A percentile compares a stretch with the other conserved stretches of the same genome.
phyloP scores from a whole-genome alignment of 2,888 invertebrate genomes.

The Bellardia bayeri region DNA sequence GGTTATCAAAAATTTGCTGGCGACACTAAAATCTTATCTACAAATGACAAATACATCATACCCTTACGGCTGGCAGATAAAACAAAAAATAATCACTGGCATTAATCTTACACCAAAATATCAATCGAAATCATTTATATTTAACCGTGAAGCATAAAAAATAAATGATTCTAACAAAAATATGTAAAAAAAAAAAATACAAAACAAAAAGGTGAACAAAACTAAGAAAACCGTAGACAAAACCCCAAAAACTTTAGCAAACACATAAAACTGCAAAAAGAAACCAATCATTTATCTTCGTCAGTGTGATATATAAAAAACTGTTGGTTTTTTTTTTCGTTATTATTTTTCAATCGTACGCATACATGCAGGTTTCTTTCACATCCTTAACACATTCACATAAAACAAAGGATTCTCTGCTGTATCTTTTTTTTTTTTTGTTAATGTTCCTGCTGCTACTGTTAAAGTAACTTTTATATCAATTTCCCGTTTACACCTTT shows the following conservation, averaged over 20 bases:
- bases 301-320: constrained; percentile 38
- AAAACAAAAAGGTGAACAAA: neutral
- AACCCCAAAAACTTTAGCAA: constrained; percentile 24
- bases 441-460: neutral
- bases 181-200: constrained; percentile 16
- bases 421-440: constrained; percentile 13
- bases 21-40: constrained; percentile 2
- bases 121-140: constrained; percentile 63
- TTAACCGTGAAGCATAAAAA: constrained; percentile 38
- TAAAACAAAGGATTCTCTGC: constrained; percentile 42
- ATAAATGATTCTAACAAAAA: constrained; percentile 55
- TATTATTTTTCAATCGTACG: constrained; percentile 34
- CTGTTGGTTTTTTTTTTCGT: neutral
- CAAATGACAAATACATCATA: constrained; percentile 16
- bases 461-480: constrained; percentile 58
- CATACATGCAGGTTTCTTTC: constrained; percentile 33
- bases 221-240: constrained; percentile 26
- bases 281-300: constrained; percentile 65
- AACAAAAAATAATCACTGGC: constrained; percentile 59
- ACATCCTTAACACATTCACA: constrained; percentile 14
- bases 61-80: constrained; percentile 7
- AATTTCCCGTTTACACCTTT: constrained; percentile 69
- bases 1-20: neutral
- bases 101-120: constrained; percentile 68
- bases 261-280: constrained; percentile 43